Base-by-base conservation (phyloP, 2,113 vertebrate species). In the Eptesicus fuscus region DNA sequence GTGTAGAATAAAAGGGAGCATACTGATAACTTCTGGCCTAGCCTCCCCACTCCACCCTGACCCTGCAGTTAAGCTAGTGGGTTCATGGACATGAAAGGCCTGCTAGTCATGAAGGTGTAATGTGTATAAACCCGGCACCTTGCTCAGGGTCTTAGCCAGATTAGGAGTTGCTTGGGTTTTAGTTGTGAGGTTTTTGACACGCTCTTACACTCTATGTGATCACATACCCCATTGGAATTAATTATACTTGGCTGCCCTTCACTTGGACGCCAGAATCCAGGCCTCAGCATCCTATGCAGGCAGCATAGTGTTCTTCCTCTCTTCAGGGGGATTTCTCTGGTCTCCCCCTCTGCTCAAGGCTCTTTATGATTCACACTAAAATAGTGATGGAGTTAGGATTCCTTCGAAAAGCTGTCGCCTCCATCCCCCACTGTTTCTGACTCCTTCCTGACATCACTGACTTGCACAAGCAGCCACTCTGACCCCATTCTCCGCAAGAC, bases 121-220 rank as follows among this genome's bases (percentile, higher is more conserved):
- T 17, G 6, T 16, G 35, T n/a, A 5, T 4, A 67, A 11, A 8
- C 10, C 13, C 22, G 2, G 1, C 4, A 2, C 1, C 37, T 47
- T 23, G 25, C 56, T 28, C 20, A 22, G 37, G 5, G 5, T 74
- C 61, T n/a, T 7, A 47, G 25, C n/a, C 10, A 4, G 47, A 2
- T 47, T 37, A 23, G 51, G 70, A 22, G 5, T 23, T 35, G 74
- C 53, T 25, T 3, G 25, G 42, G 20, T 30, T 67, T 35, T 11
- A 25, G 14, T 20, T 25, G n/a, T 51, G 91, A 59, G 74, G 18
- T n/a, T 40, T 69, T 23, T 12, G 56, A 32, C 30, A 5, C 4
- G 30, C 25, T 79, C n/a, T 32, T 17, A 4, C 32, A 20, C 11
- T 69, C 8, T 53, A 12, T 79, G 9, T 7, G 2, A 44, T 65